phyloP scores from a whole-genome alignment of 2,113 vertebrate genomes.

The Chloropsis hardwickii region DNA sequence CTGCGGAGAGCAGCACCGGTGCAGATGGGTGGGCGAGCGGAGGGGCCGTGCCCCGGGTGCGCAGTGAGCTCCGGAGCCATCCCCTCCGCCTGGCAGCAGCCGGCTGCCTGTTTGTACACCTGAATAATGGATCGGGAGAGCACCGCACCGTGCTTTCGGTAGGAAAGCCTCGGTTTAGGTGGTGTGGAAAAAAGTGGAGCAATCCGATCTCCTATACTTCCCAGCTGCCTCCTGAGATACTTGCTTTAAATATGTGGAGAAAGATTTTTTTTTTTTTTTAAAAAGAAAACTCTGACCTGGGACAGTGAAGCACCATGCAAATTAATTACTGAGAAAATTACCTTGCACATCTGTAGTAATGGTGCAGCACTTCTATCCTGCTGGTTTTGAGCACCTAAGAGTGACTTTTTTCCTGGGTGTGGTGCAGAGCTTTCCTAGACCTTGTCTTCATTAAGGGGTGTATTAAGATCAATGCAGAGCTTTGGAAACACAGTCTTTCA shows the following conservation, averaged over 20 bases:
- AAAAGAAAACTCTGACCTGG: background rate
- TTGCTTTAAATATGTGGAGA: background rate
- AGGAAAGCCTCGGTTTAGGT: background rate
- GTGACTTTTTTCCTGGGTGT: background rate
- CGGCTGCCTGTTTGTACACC: background rate
- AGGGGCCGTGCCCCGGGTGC: background rate
- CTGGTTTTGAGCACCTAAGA: background rate
- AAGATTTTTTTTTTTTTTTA: background rate
- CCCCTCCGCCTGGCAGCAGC: background rate
- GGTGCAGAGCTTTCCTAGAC: background rate
- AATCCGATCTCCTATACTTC: background rate
- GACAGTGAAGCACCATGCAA: background rate
- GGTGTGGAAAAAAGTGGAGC: background rate
- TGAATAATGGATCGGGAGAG: background rate
- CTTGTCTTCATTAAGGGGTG: background rate
- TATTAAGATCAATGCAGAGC: background rate
- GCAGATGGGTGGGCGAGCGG: rapidly evolving
- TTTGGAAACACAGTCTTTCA: background rate
- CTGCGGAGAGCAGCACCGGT: background rate
- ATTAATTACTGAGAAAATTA: background rate
- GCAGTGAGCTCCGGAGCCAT: background rate
- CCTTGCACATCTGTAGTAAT: background rate
- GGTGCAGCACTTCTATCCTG: background rate
- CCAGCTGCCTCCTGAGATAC: background rate
- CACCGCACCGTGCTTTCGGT: rapidly evolving